Evolutionary conservation across 92 coral and sea anemone genomes (phyloP).

Genomic region (Pocillopora grandis): DNA sequence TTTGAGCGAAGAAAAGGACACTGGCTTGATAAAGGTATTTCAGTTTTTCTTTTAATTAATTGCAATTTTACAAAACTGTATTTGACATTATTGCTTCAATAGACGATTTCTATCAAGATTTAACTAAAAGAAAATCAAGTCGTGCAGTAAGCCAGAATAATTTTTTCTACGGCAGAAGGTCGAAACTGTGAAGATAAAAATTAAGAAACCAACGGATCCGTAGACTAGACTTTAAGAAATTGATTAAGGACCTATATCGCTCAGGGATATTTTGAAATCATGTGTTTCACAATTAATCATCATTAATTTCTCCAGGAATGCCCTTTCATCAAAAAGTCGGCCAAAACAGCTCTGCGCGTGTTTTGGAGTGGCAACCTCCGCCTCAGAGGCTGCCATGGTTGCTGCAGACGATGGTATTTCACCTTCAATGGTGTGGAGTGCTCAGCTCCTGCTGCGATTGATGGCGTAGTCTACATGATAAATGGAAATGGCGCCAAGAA

Average conservation of each 20-base stretch:
- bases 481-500: slow-evolving; percentile 16
- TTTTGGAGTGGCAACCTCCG: slow-evolving; percentile 19
- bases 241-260: not conserved
- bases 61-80: no score
- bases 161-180: no score
- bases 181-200: no score
- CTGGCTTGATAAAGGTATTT: no score
- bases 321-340: slow-evolving; percentile 8
- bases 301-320: not conserved
- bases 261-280: not conserved
- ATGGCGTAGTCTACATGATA: slow-evolving; percentile 25
- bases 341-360: slow-evolving; percentile 16
- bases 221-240: not conserved
- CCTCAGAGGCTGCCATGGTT: no score
- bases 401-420: no score
- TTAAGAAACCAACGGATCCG: no score
- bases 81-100: not conserved
- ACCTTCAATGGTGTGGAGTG: slow-evolving; percentile 11
- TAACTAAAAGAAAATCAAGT: not conserved
- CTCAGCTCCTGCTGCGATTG: slow-evolving; percentile 30
- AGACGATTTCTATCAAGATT: not conserved
- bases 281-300: not conserved
- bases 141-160: no score
- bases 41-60: no score
- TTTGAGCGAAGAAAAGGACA: no score